Evolutionary conservation across 2,113 vertebrate species (phyloP).

Genomic region (Nycticryphes semicollaris): DNA sequence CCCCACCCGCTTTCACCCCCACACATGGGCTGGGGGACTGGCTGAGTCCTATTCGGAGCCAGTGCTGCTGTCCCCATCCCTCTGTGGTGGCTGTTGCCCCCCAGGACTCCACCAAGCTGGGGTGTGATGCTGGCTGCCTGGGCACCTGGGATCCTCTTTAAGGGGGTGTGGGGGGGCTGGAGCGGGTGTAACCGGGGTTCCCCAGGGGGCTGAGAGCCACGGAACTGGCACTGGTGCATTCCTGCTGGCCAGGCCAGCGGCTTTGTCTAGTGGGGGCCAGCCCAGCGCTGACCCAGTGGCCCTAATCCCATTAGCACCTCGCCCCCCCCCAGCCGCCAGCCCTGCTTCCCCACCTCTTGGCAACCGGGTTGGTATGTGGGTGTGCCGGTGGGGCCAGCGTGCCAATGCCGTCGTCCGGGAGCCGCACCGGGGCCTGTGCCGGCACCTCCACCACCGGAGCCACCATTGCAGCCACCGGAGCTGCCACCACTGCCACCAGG

Average conservation of each 20-base stretch:
- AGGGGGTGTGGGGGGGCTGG: no score
- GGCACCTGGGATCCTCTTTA: neutral
- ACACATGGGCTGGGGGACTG: neutral
- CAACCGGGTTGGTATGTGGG: constrained; percentile 72
- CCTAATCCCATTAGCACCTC: constrained; percentile 67
- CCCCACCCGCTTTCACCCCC: neutral
- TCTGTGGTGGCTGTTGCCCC: rapidly evolving
- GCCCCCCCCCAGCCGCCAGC: constrained; percentile 32
- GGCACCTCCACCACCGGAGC: neutral
- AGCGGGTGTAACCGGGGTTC: neutral
- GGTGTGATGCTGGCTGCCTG: neutral
- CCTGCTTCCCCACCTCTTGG: constrained; percentile 61
- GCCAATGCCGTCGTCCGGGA: constrained; percentile 44
- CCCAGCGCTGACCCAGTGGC: constrained; percentile 23
- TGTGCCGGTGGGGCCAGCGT: constrained; percentile 14
- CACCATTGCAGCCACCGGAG: neutral
- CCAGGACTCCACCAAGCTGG: neutral
- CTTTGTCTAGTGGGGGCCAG: constrained; percentile 35
- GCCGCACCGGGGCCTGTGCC: neutral
- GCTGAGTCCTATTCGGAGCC: neutral
- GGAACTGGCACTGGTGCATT: neutral
- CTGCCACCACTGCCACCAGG: neutral
- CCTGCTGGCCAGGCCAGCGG: neutral
- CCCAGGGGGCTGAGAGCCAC: neutral
- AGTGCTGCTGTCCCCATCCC: neutral